A percentile compares a stretch with the other conserved stretches of the same genome.
Evolutionary conservation across 2,113 vertebrate genomes (phyloP).

Genomic region (Lichenostomus cassidix): DNA sequence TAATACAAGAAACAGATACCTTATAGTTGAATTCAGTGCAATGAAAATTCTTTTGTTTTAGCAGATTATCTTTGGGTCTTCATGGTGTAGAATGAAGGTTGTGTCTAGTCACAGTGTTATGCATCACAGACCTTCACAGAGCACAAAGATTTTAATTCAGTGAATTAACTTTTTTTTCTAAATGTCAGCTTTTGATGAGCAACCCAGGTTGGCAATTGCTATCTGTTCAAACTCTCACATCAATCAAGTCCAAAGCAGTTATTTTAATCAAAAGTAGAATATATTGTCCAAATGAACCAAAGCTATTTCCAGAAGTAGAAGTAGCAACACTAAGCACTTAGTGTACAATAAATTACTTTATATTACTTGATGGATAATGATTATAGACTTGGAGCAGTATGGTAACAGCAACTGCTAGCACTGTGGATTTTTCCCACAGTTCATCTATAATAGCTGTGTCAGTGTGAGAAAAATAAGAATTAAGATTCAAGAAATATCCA

Average conservation of each 20-base stretch:
- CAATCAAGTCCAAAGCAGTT: constrained; percentile 43
- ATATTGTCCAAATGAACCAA: constrained; percentile 48
- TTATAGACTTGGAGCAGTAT: neutral
- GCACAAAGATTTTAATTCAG: neutral
- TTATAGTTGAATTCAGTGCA: neutral
- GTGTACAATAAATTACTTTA: constrained; percentile 51
- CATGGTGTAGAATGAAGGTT: neutral
- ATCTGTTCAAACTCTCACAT: constrained; percentile 1
- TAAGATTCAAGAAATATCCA: neutral
- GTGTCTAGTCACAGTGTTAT: neutral
- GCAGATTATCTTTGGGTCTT: neutral
- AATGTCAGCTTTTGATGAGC: neutral
- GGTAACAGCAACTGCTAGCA: neutral
- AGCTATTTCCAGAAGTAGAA: constrained; percentile 58
- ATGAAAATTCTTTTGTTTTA: neutral
- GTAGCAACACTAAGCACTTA: constrained; percentile 2
- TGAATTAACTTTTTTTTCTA: neutral
- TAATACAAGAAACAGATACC: neutral
- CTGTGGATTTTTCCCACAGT: neutral
- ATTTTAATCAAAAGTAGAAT: constrained; percentile 59
- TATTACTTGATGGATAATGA: constrained; percentile 59
- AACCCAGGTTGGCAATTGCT: constrained; percentile 17
- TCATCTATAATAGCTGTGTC: neutral
- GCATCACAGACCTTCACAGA: neutral
- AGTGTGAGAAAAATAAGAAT: neutral